These are phyloP conservation scores for Pollenia angustigena DNA, from an alignment of 2,888 invertebrate genomes.

Conservation along the genomic window DNA sequence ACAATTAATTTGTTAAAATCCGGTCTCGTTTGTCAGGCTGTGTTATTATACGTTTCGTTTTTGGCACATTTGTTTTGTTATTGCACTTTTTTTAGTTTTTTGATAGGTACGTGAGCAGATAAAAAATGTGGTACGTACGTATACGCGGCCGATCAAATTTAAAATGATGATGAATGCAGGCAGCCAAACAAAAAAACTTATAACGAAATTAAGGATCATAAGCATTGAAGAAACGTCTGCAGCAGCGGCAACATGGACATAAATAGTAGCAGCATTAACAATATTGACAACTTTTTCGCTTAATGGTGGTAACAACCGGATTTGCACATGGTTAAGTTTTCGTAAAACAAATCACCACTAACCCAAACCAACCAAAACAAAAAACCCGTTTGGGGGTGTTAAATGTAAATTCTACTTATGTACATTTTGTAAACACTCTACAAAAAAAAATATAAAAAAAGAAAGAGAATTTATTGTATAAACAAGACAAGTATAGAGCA, in stretches of 20 bases:
- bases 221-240: slow-evolving; percentile 73
- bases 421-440: background rate
- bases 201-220: slow-evolving; percentile 85
- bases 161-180: slow-evolving; percentile 84
- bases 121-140: slow-evolving; percentile 80
- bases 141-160: slow-evolving; percentile 84
- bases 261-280: slow-evolving; percentile 34
- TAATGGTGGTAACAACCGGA: slow-evolving; percentile 72
- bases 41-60: background rate
- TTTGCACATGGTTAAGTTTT: slow-evolving; percentile 71
- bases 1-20: slow-evolving; percentile 68
- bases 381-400: slow-evolving; percentile 10
- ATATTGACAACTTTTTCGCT: slow-evolving; percentile 50
- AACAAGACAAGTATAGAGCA: slow-evolving; percentile 36
- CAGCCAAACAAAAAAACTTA: slow-evolving; percentile 79
- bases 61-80: slow-evolving; percentile 12
- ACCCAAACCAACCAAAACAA: background rate
- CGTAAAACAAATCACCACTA: slow-evolving; percentile 50
- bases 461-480: slow-evolving; percentile 3
- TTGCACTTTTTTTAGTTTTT: slow-evolving; percentile 39
- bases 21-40: slow-evolving; percentile 18
- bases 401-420: slow-evolving; percentile 34
- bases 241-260: slow-evolving; percentile 36
- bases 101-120: slow-evolving; percentile 60
- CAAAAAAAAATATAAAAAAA: background rate